phyloP scores from a whole-genome alignment of 1,140 invertebrate species.

The Theocolax elegans region DNA sequence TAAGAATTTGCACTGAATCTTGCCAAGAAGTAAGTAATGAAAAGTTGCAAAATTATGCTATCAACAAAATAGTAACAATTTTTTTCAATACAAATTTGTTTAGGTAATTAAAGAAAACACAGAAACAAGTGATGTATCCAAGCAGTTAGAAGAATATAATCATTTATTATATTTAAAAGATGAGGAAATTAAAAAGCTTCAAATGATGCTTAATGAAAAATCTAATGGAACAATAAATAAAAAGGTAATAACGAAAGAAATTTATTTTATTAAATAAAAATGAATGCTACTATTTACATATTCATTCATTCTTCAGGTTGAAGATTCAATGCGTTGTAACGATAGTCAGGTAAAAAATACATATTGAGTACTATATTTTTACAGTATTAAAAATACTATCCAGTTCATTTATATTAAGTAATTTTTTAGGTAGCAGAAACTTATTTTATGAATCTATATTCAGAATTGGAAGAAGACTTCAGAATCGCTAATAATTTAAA shows the following conservation, averaged over 20 bases:
- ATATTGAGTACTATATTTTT: too few species aligned
- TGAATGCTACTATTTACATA: not conserved
- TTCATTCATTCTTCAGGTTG: too few species aligned
- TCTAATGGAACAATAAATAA: constrained; percentile 3
- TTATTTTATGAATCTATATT: too few species aligned
- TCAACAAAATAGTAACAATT: not conserved
- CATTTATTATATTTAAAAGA: constrained; percentile 15
- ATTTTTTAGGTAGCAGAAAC: too few species aligned
- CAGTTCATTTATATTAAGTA: too few species aligned
- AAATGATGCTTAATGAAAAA: constrained; percentile 8
- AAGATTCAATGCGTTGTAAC: too few species aligned
- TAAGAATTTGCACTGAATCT: constrained; percentile 35
- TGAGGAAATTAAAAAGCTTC: constrained; percentile 24
- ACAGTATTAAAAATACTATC: too few species aligned
- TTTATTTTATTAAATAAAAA: constrained; percentile 14
- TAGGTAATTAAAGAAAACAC: not conserved
- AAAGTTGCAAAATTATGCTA: not conserved
- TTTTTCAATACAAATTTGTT: constrained; percentile 3
- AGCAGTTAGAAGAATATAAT: constrained; percentile 30
- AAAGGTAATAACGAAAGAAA: constrained; percentile 3
- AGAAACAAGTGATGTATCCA: not conserved
- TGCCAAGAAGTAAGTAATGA: constrained; percentile 32
- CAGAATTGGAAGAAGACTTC: too few species aligned
- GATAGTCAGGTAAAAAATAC: too few species aligned
- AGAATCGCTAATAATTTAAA: too few species aligned